These are phyloP conservation scores for Cynopterus sphinx DNA, from an alignment of 2,797 vertebrate species.

Conservation along the genomic window DNA sequence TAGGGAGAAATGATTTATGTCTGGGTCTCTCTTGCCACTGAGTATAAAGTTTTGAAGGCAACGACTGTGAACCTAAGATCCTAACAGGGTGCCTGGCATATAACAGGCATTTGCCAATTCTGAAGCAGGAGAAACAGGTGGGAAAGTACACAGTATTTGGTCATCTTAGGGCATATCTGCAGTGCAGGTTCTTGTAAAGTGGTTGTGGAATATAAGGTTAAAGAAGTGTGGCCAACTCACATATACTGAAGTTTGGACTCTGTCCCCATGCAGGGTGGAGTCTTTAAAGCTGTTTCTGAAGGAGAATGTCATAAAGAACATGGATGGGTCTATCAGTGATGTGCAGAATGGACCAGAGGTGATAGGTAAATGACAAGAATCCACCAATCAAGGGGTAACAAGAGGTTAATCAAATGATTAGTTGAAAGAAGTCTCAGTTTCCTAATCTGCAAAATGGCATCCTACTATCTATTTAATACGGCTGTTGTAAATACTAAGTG, in stretches of 20 bases:
- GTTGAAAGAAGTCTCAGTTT: background rate
- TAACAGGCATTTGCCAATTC: background rate
- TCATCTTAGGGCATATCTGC: background rate
- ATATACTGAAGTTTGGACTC: background rate
- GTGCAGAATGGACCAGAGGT: background rate
- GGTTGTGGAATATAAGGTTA: background rate
- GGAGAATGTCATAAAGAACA: background rate
- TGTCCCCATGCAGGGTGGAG: background rate
- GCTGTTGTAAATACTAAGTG: background rate
- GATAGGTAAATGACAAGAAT: background rate
- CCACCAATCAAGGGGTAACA: background rate
- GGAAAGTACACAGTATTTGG: background rate
- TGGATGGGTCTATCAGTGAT: background rate
- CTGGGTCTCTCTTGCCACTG: background rate
- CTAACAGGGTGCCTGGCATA: background rate
- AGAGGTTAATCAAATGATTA: background rate
- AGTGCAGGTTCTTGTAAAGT: background rate
- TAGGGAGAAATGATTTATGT: background rate
- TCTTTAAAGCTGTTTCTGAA: background rate
- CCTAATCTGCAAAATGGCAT: background rate
- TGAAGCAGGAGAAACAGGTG: background rate
- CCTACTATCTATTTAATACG: background rate
- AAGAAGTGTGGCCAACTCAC: background rate
- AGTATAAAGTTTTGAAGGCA: background rate
- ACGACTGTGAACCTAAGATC: background rate